A percentile compares a stretch with the other conserved stretches of the same genome.
Conservation (phyloP, 2,113 vertebrate species). For the Cervus canadensis region DNA sequence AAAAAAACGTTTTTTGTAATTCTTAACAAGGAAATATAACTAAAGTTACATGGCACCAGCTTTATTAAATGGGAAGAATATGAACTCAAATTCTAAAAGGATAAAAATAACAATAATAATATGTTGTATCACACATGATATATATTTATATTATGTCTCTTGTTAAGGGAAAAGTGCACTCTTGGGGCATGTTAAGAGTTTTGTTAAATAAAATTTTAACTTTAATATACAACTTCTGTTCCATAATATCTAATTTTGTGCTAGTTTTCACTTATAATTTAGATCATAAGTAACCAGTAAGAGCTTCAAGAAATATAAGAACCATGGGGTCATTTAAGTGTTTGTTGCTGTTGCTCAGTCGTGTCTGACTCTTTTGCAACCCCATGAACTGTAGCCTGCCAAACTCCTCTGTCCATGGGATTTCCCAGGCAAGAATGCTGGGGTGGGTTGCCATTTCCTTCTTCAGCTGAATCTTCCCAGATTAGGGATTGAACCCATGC, state of each 20-base stretch:
- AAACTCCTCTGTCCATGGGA: not conserved
- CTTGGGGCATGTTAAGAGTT: not conserved
- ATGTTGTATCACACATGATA: not conserved
- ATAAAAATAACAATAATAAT: not conserved
- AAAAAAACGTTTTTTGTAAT: not conserved
- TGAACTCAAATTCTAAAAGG: not conserved
- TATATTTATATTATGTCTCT: not conserved
- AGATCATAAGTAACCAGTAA: not conserved
- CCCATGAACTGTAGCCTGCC: not conserved
- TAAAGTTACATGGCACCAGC: not conserved
- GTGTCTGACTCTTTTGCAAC: not conserved
- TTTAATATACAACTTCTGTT: not conserved
- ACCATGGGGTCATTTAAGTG: not conserved
- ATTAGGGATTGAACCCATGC: not conserved
- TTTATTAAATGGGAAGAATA: not conserved
- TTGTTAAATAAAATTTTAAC: not conserved
- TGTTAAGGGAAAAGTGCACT: not conserved
- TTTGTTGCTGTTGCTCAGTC: not conserved
- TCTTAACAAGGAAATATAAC: not conserved
- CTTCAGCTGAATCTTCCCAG: not conserved
- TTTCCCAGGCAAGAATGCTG: not conserved
- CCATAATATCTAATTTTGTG: not conserved
- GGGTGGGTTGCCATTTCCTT: not conserved
- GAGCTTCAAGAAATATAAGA: not conserved
- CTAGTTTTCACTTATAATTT: not conserved